Conservation (phyloP, 2,888 invertebrate species). For the Spialia ferax region DNA sequence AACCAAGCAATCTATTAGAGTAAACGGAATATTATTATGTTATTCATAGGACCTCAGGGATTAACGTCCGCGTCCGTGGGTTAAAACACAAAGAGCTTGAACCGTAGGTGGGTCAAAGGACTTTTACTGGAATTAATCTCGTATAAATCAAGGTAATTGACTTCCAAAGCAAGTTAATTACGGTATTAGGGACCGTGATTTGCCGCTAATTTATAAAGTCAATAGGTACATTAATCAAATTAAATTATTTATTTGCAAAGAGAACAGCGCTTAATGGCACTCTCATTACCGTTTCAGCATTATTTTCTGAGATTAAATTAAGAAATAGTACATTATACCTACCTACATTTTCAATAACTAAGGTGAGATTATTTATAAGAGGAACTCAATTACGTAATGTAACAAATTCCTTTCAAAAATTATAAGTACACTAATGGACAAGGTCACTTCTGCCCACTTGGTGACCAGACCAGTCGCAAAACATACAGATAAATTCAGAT, state of each 20-base stretch:
- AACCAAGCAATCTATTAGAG: conserved; percentile 14
- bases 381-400: too few relatives aligned
- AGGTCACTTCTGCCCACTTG: conserved; percentile 17
- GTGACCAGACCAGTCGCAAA: background rate
- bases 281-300: too few relatives aligned
- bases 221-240: background rate
- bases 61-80: conserved; percentile 24
- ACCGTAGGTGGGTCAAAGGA: conserved; percentile 10
- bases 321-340: too few relatives aligned
- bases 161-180: background rate
- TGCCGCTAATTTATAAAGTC: background rate
- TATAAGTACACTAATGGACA: conserved; percentile 4
- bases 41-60: conserved; percentile 23
- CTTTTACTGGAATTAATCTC: conserved; percentile 23
- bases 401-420: background rate
- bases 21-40: conserved; percentile 10
- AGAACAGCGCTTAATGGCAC: background rate
- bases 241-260: background rate
- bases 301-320: too few relatives aligned
- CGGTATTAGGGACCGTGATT: background rate
- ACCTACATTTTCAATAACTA: too few relatives aligned
- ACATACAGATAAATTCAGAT: conserved; percentile 16
- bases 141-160: conserved; percentile 24
- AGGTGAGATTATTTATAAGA: too few relatives aligned
- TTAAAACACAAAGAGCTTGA: conserved; percentile 12